phyloP scores from a whole-genome alignment of 2,113 vertebrate species.

The Hipposideros armiger region DNA sequence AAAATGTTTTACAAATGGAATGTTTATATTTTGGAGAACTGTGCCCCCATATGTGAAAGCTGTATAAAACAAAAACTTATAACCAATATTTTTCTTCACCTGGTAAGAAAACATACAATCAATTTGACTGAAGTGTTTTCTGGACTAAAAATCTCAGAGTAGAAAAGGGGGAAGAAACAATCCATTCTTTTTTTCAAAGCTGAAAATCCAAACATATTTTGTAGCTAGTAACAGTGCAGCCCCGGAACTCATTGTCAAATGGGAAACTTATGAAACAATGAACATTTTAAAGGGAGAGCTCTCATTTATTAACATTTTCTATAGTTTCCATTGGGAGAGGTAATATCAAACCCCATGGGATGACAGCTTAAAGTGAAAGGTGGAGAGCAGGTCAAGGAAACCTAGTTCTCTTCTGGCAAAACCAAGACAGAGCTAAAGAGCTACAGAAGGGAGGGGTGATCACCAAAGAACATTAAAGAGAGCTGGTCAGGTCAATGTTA shows the following conservation, averaged over 20 bases:
- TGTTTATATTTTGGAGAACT: background rate
- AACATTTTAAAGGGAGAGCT: background rate
- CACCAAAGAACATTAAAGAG: background rate
- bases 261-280: background rate
- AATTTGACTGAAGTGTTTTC: constrained; percentile 2
- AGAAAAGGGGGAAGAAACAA: background rate
- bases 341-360: background rate
- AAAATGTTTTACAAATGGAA: background rate
- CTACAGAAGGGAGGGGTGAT: background rate
- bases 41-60: background rate
- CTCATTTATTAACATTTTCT: background rate
- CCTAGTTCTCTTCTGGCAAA: background rate
- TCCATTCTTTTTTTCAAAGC: background rate
- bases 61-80: background rate
- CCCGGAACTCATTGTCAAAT: background rate
- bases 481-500: background rate
- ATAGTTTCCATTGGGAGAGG: background rate
- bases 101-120: constrained; percentile 38
- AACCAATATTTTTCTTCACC: background rate
- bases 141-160: background rate
- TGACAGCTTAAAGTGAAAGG: background rate
- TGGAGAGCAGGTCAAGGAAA: background rate
- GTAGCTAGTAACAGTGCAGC: background rate
- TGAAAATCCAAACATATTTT: constrained; percentile 14
- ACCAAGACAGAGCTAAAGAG: background rate